phyloP scores from a whole-genome alignment of 2,797 vertebrate genomes.

The Etheostoma nigrum region DNA sequence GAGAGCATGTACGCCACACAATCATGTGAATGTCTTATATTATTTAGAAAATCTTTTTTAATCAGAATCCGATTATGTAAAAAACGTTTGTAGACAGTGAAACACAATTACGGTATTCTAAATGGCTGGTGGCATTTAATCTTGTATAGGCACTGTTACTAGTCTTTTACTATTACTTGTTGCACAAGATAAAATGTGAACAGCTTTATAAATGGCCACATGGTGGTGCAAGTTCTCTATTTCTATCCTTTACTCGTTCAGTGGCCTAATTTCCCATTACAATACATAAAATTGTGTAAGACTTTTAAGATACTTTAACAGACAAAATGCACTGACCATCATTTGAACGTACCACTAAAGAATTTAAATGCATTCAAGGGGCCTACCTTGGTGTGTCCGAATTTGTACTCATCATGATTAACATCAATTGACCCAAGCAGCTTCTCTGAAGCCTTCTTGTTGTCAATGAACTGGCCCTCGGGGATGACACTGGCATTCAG shows the following conservation, averaged over 20 bases:
- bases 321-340: background rate
- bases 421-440: constrained; percentile 90
- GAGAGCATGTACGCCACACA: too few species aligned
- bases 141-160: too few species aligned
- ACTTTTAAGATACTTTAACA: background rate
- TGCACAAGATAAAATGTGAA: background rate
- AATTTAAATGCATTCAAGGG: too few species aligned
- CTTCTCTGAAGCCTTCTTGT: constrained; percentile 92
- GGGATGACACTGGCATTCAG: constrained; percentile 91
- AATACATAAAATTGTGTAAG: background rate
- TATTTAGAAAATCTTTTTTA: background rate
- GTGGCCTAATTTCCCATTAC: background rate
- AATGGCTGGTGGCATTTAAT: too few species aligned
- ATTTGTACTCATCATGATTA: constrained; percentile 89
- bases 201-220: background rate
- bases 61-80: background rate
- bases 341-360: too few species aligned
- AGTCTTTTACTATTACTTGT: background rate
- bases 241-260: background rate
- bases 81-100: background rate
- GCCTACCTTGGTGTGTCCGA: constrained; percentile 90
- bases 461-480: constrained; percentile 92
- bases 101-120: too few species aligned
- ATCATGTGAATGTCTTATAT: background rate
- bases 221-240: background rate